phyloP scores from a whole-genome alignment of 2,113 vertebrate genomes.

The Amphiprion percula region DNA sequence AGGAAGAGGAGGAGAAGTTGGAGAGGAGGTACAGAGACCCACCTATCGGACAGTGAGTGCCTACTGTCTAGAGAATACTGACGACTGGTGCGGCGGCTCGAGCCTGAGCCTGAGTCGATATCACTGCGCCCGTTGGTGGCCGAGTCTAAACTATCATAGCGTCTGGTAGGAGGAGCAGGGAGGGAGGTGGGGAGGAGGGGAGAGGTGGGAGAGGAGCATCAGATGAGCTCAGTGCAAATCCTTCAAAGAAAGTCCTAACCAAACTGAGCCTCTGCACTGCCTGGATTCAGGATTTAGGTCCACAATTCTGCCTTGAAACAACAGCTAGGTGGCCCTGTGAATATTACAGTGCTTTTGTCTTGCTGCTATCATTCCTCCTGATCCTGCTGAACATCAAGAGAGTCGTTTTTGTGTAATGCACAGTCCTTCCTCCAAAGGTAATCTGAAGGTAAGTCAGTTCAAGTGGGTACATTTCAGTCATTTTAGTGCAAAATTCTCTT shows the following conservation, averaged over 20 bases:
- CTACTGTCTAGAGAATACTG: slow-evolving; percentile 95
- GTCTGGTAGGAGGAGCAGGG: slow-evolving; percentile 85
- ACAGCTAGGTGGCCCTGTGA: neutral
- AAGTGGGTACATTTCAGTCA: neutral
- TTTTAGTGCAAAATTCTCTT: neutral
- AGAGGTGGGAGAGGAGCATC: slow-evolving; percentile 84
- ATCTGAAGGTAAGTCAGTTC: neutral
- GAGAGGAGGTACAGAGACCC: slow-evolving; percentile 87
- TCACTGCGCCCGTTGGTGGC: slow-evolving; percentile 92
- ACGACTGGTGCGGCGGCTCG: slow-evolving; percentile 90
- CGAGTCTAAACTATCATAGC: slow-evolving; percentile 94
- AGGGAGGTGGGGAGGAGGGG: slow-evolving; percentile 70
- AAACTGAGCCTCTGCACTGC: slow-evolving; percentile 41
- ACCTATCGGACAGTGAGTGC: slow-evolving; percentile 93
- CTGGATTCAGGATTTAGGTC: slow-evolving; percentile 3
- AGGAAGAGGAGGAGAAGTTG: slow-evolving; percentile 63
- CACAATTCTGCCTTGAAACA: slow-evolving; percentile 18
- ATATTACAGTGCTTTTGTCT: neutral
- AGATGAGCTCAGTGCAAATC: slow-evolving; percentile 78
- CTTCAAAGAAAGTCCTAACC: slow-evolving; percentile 58
- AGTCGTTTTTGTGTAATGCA: neutral
- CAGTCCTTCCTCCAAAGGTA: neutral
- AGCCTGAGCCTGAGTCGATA: slow-evolving; percentile 93
- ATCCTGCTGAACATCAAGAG: neutral
- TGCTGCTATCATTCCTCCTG: slow-evolving; percentile 9